These are phyloP conservation scores for Meda fulgida DNA, from an alignment of 2,797 vertebrate genomes.

Conservation along the genomic window DNA sequence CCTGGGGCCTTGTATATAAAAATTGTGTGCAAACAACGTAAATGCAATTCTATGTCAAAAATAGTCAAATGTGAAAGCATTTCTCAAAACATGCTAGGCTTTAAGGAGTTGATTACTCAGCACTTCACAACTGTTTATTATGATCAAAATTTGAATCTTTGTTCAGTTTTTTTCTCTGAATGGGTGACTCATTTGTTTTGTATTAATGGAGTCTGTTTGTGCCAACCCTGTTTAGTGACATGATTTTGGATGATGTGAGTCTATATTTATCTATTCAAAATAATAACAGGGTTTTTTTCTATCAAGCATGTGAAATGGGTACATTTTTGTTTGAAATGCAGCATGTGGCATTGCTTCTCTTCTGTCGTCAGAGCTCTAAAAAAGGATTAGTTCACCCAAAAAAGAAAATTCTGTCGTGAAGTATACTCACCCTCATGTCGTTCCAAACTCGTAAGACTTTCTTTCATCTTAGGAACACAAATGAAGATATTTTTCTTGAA, in stretches of 20 bases:
- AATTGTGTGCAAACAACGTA: too few relatives aligned
- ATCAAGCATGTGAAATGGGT: background rate
- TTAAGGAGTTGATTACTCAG: slow-evolving; percentile 58
- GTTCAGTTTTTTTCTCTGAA: slow-evolving; percentile 54
- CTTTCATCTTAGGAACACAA: too few relatives aligned
- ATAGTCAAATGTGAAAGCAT: background rate
- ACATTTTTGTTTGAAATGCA: background rate
- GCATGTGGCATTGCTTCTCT: slow-evolving; percentile 5
- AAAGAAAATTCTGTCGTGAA: too few relatives aligned
- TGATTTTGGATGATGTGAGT: slow-evolving; percentile 46
- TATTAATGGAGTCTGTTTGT: slow-evolving; percentile 49
- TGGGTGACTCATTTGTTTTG: slow-evolving; percentile 62
- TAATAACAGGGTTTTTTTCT: slow-evolving; percentile 16
- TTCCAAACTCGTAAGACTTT: too few relatives aligned
- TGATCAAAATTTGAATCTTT: slow-evolving; percentile 57
- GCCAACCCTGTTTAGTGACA: background rate
- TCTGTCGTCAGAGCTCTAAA: background rate
- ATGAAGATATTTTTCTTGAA: too few relatives aligned
- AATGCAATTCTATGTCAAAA: background rate
- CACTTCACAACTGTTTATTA: slow-evolving; percentile 55
- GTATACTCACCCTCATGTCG: too few relatives aligned
- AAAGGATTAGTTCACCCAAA: background rate
- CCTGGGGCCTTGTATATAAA: background rate
- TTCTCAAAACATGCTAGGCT: background rate
- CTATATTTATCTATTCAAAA: slow-evolving; percentile 56